Conservation (phyloP, 1,140 invertebrate genomes). For the Lithobius niger region DNA sequence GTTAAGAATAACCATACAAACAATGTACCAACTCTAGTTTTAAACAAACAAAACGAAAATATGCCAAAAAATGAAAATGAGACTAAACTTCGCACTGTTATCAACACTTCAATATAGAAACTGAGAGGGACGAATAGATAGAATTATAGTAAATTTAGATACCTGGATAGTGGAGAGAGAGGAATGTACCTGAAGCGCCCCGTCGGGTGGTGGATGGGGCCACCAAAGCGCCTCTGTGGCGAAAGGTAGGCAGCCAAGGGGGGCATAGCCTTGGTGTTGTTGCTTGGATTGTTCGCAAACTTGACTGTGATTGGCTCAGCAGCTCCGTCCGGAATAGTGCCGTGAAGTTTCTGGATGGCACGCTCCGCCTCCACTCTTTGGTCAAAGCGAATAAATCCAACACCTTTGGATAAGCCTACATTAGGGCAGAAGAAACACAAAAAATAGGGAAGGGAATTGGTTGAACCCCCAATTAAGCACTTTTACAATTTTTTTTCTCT, state of each 20-base stretch:
- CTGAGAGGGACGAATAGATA: constrained; percentile 18
- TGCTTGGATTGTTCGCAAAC: constrained; percentile 98
- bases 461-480: too few relatives aligned
- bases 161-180: constrained; percentile 51
- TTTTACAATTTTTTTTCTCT: too few relatives aligned
- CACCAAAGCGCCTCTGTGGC: constrained; percentile 58
- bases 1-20: too few relatives aligned
- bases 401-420: constrained; percentile 95
- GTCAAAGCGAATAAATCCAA: constrained; percentile 98
- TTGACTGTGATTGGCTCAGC: constrained; percentile 97
- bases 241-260: constrained; percentile 80
- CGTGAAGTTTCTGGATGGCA: constrained; percentile 95
- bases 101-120: too few relatives aligned
- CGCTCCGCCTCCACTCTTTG: constrained; percentile 92
- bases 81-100: too few relatives aligned
- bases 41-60: too few relatives aligned
- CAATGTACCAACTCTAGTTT: too few relatives aligned
- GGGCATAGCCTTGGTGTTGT: constrained; percentile 73
- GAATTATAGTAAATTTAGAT: constrained; percentile 12
- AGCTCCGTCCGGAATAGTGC: constrained; percentile 88
- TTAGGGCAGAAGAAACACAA: background rate
- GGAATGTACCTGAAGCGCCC: constrained; percentile 75
- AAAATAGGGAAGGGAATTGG: background rate
- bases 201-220: constrained; percentile 81
- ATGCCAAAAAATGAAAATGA: too few relatives aligned